These are phyloP conservation scores for Lydus trimaculatus DNA, from an alignment of 2,888 invertebrate genomes.

Conservation along the genomic window DNA sequence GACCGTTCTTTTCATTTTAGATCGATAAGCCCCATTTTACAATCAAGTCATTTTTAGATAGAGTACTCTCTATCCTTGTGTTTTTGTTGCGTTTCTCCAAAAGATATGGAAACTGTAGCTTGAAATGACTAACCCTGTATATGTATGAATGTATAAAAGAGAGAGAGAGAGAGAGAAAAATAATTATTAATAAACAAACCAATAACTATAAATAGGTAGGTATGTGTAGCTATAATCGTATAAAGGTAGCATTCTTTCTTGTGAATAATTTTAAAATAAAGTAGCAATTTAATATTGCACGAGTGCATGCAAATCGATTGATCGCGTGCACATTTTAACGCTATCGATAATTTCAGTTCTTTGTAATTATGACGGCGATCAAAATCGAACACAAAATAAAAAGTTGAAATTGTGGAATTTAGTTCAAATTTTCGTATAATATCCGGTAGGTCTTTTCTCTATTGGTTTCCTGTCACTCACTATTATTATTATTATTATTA, in stretches of 20 bases:
- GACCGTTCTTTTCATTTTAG: too few species aligned
- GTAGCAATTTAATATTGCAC: conserved; percentile 52
- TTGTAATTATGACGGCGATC: conserved; percentile 13
- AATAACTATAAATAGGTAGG: conserved; percentile 6
- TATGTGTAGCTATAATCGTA: background rate
- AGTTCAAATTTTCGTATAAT: background rate
- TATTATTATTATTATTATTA: conserved; percentile 1
- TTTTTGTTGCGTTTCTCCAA: too few species aligned
- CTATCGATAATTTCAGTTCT: conserved; percentile 15
- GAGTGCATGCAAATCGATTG: conserved; percentile 26
- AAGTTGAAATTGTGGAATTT: background rate
- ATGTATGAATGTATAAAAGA: too few species aligned
- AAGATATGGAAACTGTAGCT: too few species aligned
- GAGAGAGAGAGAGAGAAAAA: background rate
- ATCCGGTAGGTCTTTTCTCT: background rate
- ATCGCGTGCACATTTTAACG: conserved; percentile 16
- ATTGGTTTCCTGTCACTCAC: conserved; percentile 8
- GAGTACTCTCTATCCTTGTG: too few species aligned
- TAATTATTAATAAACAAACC: background rate
- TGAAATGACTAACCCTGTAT: too few species aligned
- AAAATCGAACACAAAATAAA: background rate
- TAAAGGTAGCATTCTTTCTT: background rate
- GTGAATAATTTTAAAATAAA: conserved; percentile 35
- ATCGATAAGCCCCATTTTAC: too few species aligned
- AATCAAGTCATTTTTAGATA: too few species aligned